Evolutionary conservation across 2,113 vertebrate species (phyloP), one percentile per base, ranked within the genome.

Genomic region (Toxotes chatareus): DNA sequence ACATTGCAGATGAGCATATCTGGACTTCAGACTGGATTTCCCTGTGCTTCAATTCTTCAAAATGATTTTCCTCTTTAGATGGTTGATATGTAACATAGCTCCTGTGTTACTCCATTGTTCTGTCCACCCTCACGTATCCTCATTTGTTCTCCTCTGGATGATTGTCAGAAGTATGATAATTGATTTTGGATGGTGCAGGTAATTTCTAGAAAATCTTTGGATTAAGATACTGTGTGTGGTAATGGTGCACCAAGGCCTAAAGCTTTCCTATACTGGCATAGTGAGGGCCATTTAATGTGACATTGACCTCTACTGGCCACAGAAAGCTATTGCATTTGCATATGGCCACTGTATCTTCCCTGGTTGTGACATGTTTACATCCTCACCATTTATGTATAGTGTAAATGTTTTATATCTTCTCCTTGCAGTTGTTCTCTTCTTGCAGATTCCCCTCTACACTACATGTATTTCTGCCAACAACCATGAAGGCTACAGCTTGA

Each of bases 251-350:
- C n/a, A 16, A 73, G 6, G 21, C 27, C 16, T 42, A 3, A 53
- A 60, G 23, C 31, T 16, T 34, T 66, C n/a, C 2, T 55, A n/a
- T 6, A 21, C 17, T 36, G 36, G 23, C 4, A 23, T 31, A 14
- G 21, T 32, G 19, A 34, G 44, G 51, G 51, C 40, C 47, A 32
- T 40, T 77, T 60, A 77, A 75, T 74, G 63, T 80, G 67, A 88
- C 66, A 83, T 65, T 88, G 92, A 91, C 89, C 90, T 88, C 91
- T 94, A 79, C 84, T 93, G 93, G 90, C 56, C 53, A 82, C 47
- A 34, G 44, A 73, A 46, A 66, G 56, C 17, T 44, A 77, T 79
- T 83, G 64, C 85, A 83, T 86, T 70, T 84, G 1, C 46, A 57
- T 13, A 5, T 65, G 14, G 8, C 34, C 21, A 21, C 13, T 8